Evolutionary conservation across 2,113 vertebrate species (phyloP).

Genomic region (Tyto alba): DNA sequence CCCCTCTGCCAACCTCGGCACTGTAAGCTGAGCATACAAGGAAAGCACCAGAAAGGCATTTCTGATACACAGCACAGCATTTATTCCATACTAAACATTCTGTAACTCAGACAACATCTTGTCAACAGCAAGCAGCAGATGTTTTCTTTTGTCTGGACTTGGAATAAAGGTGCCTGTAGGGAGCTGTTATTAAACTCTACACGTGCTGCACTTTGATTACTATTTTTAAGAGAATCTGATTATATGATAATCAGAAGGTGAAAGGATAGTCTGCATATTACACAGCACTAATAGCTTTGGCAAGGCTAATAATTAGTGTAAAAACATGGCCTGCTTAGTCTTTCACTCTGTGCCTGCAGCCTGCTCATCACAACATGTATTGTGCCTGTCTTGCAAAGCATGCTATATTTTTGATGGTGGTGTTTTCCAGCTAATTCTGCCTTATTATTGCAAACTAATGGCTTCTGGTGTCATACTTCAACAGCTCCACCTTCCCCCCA

Average conservation of each 20-base stretch:
- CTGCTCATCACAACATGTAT: background rate
- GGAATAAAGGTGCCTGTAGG: conserved; percentile 42
- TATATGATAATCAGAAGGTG: background rate
- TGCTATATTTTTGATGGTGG: background rate
- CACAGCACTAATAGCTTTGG: background rate
- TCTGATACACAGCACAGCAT: background rate
- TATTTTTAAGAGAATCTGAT: conserved; percentile 30
- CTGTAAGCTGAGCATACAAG: background rate
- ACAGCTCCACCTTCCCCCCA: conserved; percentile 22
- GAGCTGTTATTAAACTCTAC: conserved; percentile 37
- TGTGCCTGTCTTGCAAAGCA: background rate
- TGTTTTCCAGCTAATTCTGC: conserved; percentile 51
- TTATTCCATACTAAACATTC: background rate
- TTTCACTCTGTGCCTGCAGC: background rate
- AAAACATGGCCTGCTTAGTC: background rate
- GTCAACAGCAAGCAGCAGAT: conserved; percentile 36
- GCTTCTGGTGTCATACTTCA: conserved; percentile 56
- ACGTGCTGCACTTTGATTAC: conserved; percentile 44
- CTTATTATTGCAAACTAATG: conserved; percentile 32
- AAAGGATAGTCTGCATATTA: background rate
- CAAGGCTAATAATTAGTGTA: conserved; percentile 1
- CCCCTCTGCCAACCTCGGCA: background rate
- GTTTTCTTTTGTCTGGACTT: conserved; percentile 53
- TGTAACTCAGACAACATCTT: conserved; percentile 32
- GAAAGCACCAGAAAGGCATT: background rate